phyloP scores from a whole-genome alignment of 2,113 vertebrate genomes.

The Cricetomys ansorgei region DNA sequence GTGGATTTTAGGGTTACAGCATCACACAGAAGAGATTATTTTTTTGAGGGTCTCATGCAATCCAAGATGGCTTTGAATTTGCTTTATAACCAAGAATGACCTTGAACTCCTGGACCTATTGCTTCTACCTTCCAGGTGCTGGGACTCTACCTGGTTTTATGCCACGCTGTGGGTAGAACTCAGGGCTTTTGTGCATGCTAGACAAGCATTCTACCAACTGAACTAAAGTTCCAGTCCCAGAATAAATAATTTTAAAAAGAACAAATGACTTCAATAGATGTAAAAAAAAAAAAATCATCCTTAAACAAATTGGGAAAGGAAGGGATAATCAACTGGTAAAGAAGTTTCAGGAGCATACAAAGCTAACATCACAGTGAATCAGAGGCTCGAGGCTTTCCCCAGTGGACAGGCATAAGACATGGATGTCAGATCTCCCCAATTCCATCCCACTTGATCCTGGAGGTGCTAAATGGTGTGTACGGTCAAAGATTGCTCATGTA shows the following conservation, averaged over 20 bases:
- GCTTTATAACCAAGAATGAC: background rate
- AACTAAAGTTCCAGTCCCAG: background rate
- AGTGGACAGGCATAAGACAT: background rate
- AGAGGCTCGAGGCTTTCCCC: accelerated
- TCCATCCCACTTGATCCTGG: background rate
- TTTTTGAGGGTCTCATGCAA: background rate
- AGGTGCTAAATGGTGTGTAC: accelerated
- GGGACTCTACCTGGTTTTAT: background rate
- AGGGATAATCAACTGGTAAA: accelerated
- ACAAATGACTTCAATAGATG: background rate
- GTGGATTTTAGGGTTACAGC: background rate
- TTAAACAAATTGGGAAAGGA: background rate
- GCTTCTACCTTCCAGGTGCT: no score
- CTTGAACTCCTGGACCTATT: background rate
- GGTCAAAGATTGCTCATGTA: accelerated
- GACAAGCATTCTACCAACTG: background rate
- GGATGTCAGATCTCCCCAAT: accelerated
- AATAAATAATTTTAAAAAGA: background rate
- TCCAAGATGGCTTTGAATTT: background rate
- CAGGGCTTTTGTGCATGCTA: no score
- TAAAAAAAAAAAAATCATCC: background rate
- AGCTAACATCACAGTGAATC: accelerated
- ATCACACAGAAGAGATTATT: background rate
- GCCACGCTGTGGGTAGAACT: background rate
- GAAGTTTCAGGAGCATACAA: background rate